Percentiles rank a stretch among this genome's conserved stretches.
phyloP scores from a whole-genome alignment of 2,888 invertebrate species.

The Exocentrus adspersus region DNA sequence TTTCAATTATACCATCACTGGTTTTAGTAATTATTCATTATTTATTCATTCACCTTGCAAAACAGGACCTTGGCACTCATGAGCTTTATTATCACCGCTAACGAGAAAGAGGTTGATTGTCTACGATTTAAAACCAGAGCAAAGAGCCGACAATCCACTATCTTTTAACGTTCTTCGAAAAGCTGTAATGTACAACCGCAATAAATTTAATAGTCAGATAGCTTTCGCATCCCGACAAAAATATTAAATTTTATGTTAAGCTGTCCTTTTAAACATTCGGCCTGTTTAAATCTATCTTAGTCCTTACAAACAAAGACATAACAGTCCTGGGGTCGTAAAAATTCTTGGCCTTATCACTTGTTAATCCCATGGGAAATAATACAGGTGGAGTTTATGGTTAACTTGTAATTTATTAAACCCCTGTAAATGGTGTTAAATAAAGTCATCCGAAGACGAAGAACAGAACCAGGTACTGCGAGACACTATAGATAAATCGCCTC shows the following conservation, averaged over 20 bases:
- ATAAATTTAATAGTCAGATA: slow-evolving; percentile 13
- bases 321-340: slow-evolving; percentile 8
- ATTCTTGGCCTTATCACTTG: slow-evolving; percentile 13
- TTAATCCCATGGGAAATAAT: slow-evolving; percentile 7
- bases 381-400: neutral
- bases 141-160: neutral
- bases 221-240: neutral
- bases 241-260: neutral
- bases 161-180: neutral
- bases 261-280: neutral
- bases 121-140: neutral
- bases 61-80: too few relatives aligned
- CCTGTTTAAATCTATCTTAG: neutral
- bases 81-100: too few relatives aligned
- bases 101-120: too few relatives aligned
- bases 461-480: too few relatives aligned
- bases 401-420: neutral
- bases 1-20: too few relatives aligned
- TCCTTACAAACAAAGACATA: neutral
- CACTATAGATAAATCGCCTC: too few relatives aligned
- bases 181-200: neutral
- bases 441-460: neutral
- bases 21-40: too few relatives aligned
- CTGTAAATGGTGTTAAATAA: neutral
- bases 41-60: too few relatives aligned